Percentiles rank a stretch among this genome's conserved stretches.
Evolutionary conservation across 2,113 vertebrate species (phyloP).

Genomic region (Halcyon senegalensis): DNA sequence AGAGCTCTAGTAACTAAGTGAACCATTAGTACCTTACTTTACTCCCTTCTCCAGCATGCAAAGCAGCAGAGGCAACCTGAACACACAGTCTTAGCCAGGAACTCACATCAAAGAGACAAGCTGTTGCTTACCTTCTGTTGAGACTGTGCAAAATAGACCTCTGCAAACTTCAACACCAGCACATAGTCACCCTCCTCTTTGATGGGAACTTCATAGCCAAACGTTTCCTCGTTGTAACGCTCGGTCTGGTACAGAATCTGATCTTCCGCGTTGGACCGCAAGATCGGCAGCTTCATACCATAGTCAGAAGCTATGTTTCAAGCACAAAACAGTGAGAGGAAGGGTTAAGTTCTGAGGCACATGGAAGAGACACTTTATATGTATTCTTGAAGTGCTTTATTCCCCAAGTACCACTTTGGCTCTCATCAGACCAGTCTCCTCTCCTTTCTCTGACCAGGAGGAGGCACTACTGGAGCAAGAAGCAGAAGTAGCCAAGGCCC

Average conservation of each 20-base stretch:
- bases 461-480: neutral
- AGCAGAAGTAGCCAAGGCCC: neutral
- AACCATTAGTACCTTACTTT: neutral
- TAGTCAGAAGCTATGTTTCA: slow-evolving; percentile 90
- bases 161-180: slow-evolving; percentile 95
- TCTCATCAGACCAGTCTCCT: accelerated
- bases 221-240: slow-evolving; percentile 96
- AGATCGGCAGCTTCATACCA: slow-evolving; percentile 92
- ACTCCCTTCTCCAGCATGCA: neutral
- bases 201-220: slow-evolving; percentile 95
- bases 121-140: slow-evolving; percentile 91
- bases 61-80: neutral
- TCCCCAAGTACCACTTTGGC: accelerated
- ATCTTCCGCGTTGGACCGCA: slow-evolving; percentile 92
- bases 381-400: neutral
- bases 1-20: neutral
- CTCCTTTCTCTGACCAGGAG: neutral
- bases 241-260: slow-evolving; percentile 98
- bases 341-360: neutral
- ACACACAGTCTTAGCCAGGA: neutral
- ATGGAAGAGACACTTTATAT: neutral
- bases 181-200: slow-evolving; percentile 96
- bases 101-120: neutral
- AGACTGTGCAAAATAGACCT: slow-evolving; percentile 98
- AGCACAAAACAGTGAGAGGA: slow-evolving; percentile 2